phyloP scores from a whole-genome alignment of 2,888 invertebrate genomes.

The Aplocera efformata region DNA sequence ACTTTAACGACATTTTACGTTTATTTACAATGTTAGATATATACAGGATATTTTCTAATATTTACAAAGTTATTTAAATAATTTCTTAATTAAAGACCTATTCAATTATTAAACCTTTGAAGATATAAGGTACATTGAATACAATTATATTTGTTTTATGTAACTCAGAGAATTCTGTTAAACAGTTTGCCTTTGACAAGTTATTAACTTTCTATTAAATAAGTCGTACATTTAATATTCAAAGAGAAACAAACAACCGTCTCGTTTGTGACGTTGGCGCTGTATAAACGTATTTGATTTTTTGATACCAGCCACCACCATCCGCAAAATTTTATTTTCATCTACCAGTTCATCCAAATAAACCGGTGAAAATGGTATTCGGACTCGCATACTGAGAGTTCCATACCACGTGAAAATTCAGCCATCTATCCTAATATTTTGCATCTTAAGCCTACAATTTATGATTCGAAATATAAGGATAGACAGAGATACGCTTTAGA shows the following conservation, averaged over 20 bases:
- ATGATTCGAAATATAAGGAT: no score
- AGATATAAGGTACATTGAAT: constrained; percentile 20
- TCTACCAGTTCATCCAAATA: no score
- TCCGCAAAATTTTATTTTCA: no score
- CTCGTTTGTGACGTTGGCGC: no score
- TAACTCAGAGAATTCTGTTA: constrained; percentile 40
- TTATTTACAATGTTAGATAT: constrained; percentile 46
- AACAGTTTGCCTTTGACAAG: constrained; percentile 47
- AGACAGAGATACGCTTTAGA: no score
- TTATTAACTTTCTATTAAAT: constrained; percentile 27
- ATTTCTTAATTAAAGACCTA: constrained; percentile 15
- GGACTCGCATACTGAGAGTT: no score
- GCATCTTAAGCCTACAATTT: no score
- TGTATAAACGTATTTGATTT: no score
- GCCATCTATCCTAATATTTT: no score
- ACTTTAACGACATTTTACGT: constrained; percentile 33
- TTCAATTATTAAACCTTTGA: constrained; percentile 15
- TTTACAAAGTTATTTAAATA: constrained; percentile 34
- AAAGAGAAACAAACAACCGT: constrained; percentile 29
- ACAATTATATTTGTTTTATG: constrained; percentile 41
- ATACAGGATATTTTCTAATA: constrained; percentile 44
- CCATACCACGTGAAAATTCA: no score
- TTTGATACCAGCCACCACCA: no score
- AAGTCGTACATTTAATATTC: constrained; percentile 31
- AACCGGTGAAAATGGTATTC: no score